phyloP scores from a whole-genome alignment of 2,888 invertebrate genomes.

The Conistra vaccinii region DNA sequence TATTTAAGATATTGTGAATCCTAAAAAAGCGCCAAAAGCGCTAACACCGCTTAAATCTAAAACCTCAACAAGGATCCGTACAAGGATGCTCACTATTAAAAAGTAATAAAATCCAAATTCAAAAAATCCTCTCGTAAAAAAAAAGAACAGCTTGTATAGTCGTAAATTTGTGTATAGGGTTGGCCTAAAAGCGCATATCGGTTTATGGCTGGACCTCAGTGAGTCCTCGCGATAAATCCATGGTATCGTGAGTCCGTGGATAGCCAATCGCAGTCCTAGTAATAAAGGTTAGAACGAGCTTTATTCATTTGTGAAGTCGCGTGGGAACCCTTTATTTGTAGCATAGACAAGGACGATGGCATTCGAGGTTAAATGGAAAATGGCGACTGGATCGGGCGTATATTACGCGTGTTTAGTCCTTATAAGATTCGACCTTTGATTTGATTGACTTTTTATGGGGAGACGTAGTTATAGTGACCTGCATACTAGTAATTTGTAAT shows the following conservation, averaged over 20 bases:
- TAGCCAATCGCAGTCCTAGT: constrained; percentile 77
- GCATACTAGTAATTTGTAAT: constrained; percentile 20
- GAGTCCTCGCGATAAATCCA: constrained; percentile 76
- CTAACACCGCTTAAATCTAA: constrained; percentile 40
- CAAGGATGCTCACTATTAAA: constrained; percentile 75
- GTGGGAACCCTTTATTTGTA: constrained; percentile 73
- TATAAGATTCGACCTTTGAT: constrained; percentile 45
- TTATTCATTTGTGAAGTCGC: constrained; percentile 70
- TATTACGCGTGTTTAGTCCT: constrained; percentile 39
- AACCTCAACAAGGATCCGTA: constrained; percentile 38
- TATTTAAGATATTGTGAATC: not conserved
- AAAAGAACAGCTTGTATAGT: constrained; percentile 44
- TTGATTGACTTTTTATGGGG: constrained; percentile 43
- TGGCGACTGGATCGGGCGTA: constrained; percentile 32
- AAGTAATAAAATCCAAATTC: constrained; percentile 80
- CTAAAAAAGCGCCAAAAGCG: constrained; percentile 34
- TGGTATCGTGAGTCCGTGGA: constrained; percentile 75
- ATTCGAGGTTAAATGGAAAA: constrained; percentile 41
- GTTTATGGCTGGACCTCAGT: constrained; percentile 70
- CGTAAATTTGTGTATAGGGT: constrained; percentile 61
- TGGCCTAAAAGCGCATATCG: constrained; percentile 65
- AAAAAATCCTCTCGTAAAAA: constrained; percentile 55
- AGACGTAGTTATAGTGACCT: constrained; percentile 27
- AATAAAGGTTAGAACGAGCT: constrained; percentile 71
- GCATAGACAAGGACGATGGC: constrained; percentile 51